phyloP scores from a whole-genome alignment of 2,888 invertebrate species.

The Drosophila eohydei region DNA sequence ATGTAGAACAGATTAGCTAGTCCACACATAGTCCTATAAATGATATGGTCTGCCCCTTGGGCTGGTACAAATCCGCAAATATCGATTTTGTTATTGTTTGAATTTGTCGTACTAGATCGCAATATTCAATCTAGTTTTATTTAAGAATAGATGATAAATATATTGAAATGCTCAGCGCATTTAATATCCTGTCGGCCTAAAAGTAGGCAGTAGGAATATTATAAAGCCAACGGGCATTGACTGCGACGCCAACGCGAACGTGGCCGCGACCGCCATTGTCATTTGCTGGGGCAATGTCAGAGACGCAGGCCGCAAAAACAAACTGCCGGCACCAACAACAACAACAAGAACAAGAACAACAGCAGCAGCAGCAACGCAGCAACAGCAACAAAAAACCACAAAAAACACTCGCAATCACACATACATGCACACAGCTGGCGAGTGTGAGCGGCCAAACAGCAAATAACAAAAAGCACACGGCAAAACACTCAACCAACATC shows the following conservation, averaged over 20 bases:
- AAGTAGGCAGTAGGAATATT: constrained; percentile 45
- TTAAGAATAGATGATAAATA: constrained; percentile 57
- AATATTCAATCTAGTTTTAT: background rate
- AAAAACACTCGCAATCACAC: constrained; percentile 56
- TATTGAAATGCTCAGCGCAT: constrained; percentile 55
- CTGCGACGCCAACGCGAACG: constrained; percentile 39
- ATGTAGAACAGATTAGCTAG: no score
- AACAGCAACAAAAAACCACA: constrained; percentile 60
- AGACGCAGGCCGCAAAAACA: constrained; percentile 65
- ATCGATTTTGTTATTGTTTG: background rate
- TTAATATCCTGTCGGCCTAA: constrained; percentile 71
- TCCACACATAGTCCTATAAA: no score
- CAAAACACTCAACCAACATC: constrained; percentile 69
- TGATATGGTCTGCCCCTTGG: background rate
- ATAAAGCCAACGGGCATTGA: constrained; percentile 64
- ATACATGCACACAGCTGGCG: constrained; percentile 41
- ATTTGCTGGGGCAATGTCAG: constrained; percentile 76
- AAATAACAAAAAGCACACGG: constrained; percentile 78
- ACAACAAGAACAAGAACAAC: constrained; percentile 41
- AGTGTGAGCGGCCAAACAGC: constrained; percentile 72
- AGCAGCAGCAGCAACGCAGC: constrained; percentile 15
- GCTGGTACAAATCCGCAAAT: background rate
- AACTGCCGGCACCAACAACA: constrained; percentile 58
- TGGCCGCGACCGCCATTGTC: constrained; percentile 62
- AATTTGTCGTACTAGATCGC: background rate